Base-by-base conservation (phyloP, 2,888 invertebrate species). In the Ectemnius continuus region DNA sequence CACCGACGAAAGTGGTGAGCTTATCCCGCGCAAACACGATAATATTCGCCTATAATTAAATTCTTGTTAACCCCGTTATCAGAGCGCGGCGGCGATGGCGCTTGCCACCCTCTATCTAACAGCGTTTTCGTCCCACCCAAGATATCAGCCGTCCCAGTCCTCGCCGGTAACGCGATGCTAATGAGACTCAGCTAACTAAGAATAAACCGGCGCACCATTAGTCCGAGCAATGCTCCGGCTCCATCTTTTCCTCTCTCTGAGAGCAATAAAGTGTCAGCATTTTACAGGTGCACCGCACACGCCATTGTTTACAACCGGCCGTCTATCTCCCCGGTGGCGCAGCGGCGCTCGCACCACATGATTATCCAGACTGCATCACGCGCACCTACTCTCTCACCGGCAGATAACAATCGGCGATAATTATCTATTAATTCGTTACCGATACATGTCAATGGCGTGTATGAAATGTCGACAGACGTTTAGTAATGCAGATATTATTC, bases 1-100 rank as follows among this genome's bases (percentile, higher is more conserved):
- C 61, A 36, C 6, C 13, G 11, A 46, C 14, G 46, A n/a, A 47
- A 18, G 2, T 13, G 52, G 45, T 11, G 36, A 36, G 36, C 36
- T 52, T 52, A 20, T 48, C 36, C 61, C 46, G 47, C 14, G 36
- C 26, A 67, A 67, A 61, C 67, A 67, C 36, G 67, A 67, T 67
- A 48, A 61, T 13, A n/a, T 13, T 61, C 28, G 45, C 16, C 23
- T 61, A 56, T 67, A 61, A 67, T 67, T 67, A 61, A 67, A 18
- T 48, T 47, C 67, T 46, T 57, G 57, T 67, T 67, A 57, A 67
- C 67, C 67, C 36, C 61, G 28, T 36, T 64, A 64, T 57, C 64
- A 14, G 16, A 14, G 16, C 36, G 23, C 56, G 45, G 5, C 36
- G 52, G 16, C 46, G 63, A 26, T 23, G 64, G 36, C 36, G 36